These are phyloP conservation scores for Anthoscopus minutus DNA, from an alignment of 2,113 vertebrate species.

Conservation along the genomic window DNA sequence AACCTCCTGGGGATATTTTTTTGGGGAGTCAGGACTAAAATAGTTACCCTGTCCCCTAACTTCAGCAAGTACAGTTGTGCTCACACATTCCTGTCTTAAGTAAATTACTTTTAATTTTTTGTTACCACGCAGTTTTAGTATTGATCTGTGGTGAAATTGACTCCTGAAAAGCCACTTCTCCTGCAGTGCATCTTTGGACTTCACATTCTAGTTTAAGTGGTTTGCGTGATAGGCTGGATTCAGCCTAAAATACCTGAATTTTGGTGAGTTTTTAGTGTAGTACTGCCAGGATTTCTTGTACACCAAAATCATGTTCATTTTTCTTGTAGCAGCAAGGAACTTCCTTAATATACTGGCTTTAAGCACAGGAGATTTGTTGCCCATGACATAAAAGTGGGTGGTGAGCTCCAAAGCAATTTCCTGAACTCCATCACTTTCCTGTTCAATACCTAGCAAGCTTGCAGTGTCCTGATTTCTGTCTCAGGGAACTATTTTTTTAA, in stretches of 20 bases:
- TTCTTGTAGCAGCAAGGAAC: neutral
- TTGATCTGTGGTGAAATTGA: neutral
- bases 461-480: fast-evolving
- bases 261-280: neutral
- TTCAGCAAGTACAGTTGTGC: neutral
- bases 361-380: neutral
- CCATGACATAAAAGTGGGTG: neutral
- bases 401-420: neutral
- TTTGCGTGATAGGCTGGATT: neutral
- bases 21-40: neutral
- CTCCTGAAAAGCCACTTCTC: neutral
- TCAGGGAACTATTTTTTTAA: neutral
- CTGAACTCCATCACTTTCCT: neutral
- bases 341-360: neutral
- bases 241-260: neutral
- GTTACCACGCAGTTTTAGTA: neutral
- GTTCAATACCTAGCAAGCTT: neutral
- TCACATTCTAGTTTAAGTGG: neutral
- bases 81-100: neutral
- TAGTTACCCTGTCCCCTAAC: neutral
- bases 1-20: neutral
- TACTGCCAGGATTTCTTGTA: neutral
- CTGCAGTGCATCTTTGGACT: neutral
- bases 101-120: neutral
- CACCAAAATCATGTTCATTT: neutral